Evolutionary conservation across 1,140 invertebrate genomes (phyloP), one percentile per base, ranked within the genome.

Genomic region (Drosophila busckii): DNA sequence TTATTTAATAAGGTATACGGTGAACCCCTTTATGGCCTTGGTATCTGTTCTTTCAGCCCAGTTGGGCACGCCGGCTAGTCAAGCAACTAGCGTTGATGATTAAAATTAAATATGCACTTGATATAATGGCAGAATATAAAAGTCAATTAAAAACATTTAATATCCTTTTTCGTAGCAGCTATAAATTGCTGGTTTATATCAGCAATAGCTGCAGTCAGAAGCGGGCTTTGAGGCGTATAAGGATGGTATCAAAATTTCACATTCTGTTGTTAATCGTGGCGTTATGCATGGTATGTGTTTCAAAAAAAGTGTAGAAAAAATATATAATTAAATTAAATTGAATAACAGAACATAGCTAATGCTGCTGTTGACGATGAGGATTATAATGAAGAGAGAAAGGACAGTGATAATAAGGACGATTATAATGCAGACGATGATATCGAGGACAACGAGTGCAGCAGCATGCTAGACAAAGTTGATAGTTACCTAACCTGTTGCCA

Each of bases 311-410:
- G 9, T n/a, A n/a, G n/a, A n/a, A 8, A 31, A 8, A 8, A 4
- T 1, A n/a, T 8, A 44, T 20, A n/a, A 20, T 22, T 45, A 29
- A 17, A 8, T 32, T 4, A 9, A n/a, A 32, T 22, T 46, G 4
- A 15, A 12, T 37, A 32, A 37, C 22, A 82, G 69, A 58, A 46
- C 25, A 34, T 35, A 22, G 65, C 31, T 13, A 25, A 2, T 2
- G 44, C 42, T 19, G 76, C 59, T 4, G 63, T 67, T 16, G 69
- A 83, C 3, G 75, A 82, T 31, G n/a, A n/a, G n/a, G n/a, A n/a
- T n/a, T n/a, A n/a, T n/a, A n/a, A n/a, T n/a, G n/a, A n/a, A n/a
- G n/a, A n/a, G n/a, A n/a, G n/a, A n/a, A n/a, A n/a, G n/a, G n/a
- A n/a, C n/a, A n/a, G n/a, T n/a, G n/a, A n/a, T n/a, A n/a, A n/a